Percentiles rank a stretch among this genome's conserved stretches.
Evolutionary conservation across 2,888 invertebrate species (phyloP).

Genomic region (Nasonovia ribisnigri): DNA sequence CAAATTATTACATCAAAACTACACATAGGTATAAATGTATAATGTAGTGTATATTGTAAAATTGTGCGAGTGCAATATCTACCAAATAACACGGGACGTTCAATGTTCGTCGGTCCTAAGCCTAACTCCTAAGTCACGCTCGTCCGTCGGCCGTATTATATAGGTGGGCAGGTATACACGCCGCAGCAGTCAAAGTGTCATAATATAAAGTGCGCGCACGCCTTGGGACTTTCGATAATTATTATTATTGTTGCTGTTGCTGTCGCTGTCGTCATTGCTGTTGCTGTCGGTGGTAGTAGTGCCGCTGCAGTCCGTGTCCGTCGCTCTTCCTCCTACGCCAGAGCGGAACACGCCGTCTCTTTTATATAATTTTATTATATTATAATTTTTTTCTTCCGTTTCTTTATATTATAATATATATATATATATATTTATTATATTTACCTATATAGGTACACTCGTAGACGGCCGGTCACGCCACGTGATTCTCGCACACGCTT

Average conservation of each 20-base stretch:
- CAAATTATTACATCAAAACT: neutral
- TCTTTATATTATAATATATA: neutral
- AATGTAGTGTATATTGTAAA: neutral
- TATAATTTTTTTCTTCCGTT: constrained; percentile 5
- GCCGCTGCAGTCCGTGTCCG: neutral
- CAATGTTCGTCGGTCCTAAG: neutral
- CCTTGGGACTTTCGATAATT: constrained; percentile 47
- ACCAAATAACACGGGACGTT: neutral
- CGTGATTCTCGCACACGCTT: constrained; percentile 57
- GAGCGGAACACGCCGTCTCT: constrained; percentile 57
- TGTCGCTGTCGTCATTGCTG: neutral
- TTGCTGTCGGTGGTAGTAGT: neutral
- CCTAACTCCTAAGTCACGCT: constrained; percentile 1
- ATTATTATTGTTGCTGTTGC: neutral
- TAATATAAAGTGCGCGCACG: constrained; percentile 45
- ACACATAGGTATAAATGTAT: neutral
- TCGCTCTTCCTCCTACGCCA: constrained; percentile 51
- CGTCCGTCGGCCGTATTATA: neutral
- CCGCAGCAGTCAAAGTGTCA: constrained; percentile 40
- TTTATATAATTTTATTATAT: constrained; percentile 42
- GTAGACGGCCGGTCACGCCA: constrained; percentile 53
- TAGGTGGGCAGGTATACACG: neutral
- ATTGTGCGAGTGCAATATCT: neutral
- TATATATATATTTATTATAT: neutral
- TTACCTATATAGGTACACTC: neutral